Percentiles rank a stretch among this genome's conserved stretches.
Evolutionary conservation across 1,140 invertebrate species (phyloP).

Genomic region (Drosophila tani): DNA sequence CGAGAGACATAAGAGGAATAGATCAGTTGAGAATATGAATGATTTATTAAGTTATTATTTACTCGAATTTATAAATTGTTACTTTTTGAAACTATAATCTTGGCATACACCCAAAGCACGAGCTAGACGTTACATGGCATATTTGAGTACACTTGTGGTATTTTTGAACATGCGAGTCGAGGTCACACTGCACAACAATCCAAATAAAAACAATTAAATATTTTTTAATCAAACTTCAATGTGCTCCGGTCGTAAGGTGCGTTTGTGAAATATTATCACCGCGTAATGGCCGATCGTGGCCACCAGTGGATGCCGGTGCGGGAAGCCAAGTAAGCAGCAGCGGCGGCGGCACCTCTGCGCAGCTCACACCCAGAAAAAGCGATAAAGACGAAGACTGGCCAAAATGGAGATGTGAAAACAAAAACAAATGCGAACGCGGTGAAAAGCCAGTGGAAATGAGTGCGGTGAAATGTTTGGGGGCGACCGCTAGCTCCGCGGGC

Average conservation of each 20-base stretch:
- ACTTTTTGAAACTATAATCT: neutral
- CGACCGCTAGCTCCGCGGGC: neutral
- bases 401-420: constrained; percentile 47
- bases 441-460: constrained; percentile 33
- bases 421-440: constrained; percentile 53
- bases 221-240: constrained; percentile 17
- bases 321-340: constrained; percentile 21
- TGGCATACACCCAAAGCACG: neutral
- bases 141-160: neutral
- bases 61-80: neutral
- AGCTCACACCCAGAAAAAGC: constrained; percentile 72
- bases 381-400: constrained; percentile 31
- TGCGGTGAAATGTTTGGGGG: constrained; percentile 2
- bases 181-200: constrained; percentile 30
- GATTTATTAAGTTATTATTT: neutral
- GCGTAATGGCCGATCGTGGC: constrained; percentile 7
- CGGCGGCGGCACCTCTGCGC: constrained; percentile 37
- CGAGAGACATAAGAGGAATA: neutral
- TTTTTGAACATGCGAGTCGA: neutral
- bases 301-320: constrained; percentile 17
- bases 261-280: neutral
- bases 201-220: constrained; percentile 54
- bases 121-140: neutral
- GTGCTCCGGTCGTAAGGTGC: constrained; percentile 1
- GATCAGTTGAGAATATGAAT: neutral